Evolutionary conservation across 2,797 vertebrate species (phyloP).

Genomic region (Streptopelia turtur): DNA sequence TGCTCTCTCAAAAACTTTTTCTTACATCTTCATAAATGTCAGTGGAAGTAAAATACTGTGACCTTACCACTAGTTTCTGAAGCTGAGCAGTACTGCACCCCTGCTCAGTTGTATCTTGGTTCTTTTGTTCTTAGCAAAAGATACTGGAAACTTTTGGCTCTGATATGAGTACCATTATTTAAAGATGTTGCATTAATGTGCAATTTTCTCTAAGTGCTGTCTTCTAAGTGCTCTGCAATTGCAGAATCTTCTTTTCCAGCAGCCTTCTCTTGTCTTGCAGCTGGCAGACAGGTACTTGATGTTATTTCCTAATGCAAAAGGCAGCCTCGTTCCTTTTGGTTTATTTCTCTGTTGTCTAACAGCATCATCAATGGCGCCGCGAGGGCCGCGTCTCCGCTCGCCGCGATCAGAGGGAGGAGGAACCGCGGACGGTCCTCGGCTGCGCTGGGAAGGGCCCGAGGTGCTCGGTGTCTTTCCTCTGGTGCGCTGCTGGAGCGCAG

Average conservation of each 20-base stretch:
- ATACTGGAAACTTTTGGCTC: not conserved
- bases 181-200: not conserved
- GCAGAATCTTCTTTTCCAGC: not conserved
- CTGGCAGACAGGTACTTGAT: not conserved
- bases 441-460: not conserved
- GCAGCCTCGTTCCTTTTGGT: not conserved
- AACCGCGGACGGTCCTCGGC: not conserved
- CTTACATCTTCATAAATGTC: not conserved
- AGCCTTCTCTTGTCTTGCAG: not conserved
- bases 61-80: too few species aligned
- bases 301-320: conserved; percentile 11
- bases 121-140: not conserved
- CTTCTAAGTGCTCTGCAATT: not conserved
- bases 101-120: not conserved
- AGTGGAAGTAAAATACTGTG: not conserved
- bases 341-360: conserved; percentile 25
- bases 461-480: not conserved
- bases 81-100: not conserved
- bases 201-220: not conserved
- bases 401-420: conserved; percentile 25
- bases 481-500: not conserved
- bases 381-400: not conserved
- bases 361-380: conserved; percentile 2
- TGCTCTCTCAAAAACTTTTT: not conserved
- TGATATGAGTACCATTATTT: not conserved